phyloP scores from a whole-genome alignment of 2,113 vertebrate genomes.

The Heterocephalus glaber region DNA sequence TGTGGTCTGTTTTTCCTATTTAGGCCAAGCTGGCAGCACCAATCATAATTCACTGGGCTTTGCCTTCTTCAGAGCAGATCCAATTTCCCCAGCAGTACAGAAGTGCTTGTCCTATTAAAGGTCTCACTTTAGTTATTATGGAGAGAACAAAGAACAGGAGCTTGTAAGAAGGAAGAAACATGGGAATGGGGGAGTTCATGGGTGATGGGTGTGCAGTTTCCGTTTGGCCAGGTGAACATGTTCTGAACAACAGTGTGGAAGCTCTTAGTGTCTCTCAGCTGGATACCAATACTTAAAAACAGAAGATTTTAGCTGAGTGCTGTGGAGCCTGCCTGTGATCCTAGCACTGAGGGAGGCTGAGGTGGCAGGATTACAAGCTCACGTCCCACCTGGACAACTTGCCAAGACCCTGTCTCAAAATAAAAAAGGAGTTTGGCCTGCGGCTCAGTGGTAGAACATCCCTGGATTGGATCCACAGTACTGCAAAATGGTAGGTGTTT shows the following conservation, averaged over 20 bases:
- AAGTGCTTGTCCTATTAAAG: not conserved
- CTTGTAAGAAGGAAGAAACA: not conserved
- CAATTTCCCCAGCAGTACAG: no score
- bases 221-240: not conserved
- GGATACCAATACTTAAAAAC: not conserved
- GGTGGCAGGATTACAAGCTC: no score
- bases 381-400: no score
- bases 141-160: not conserved
- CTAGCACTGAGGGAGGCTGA: no score
- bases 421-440: no score
- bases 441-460: no score
- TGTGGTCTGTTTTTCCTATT: not conserved
- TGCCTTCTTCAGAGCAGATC: not conserved
- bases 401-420: no score
- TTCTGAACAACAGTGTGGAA: not conserved
- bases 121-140: not conserved
- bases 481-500: no score
- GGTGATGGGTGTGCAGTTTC: no score
- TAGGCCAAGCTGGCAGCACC: not conserved
- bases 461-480: no score
- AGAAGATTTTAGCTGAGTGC: not conserved
- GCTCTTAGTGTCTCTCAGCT: not conserved
- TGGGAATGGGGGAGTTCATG: no score
- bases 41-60: not conserved
- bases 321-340: no score